Evolutionary conservation across 30 jellyfish, hydroid and myxozoan species (phyloP).

Genomic region (Pseudorhiza aurosa): DNA sequence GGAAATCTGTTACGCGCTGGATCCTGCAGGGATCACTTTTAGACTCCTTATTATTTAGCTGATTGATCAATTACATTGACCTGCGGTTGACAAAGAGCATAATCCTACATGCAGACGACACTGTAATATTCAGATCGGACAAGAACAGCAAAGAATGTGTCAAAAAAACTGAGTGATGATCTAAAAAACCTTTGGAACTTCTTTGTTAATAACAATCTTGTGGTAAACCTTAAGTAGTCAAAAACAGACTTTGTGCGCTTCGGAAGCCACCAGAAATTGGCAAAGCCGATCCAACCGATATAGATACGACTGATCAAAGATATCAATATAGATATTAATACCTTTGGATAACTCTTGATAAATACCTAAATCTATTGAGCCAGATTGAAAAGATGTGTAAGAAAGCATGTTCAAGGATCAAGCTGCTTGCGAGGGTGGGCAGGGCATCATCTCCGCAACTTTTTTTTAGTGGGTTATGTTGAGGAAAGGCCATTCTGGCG

Average conservation of each 20-base stretch:
- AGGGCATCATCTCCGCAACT: neutral
- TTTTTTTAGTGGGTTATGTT: too few relatives aligned
- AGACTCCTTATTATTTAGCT: conserved; percentile 5
- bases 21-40: conserved; percentile 2
- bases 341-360: conserved; percentile 26
- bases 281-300: conserved; percentile 23
- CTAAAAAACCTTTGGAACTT: neutral
- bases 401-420: conserved; percentile 16
- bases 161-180: conserved; percentile 18
- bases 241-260: conserved; percentile 19
- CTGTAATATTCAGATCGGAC: conserved; percentile 19
- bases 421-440: conserved; percentile 18
- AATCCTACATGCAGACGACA: conserved; percentile 18
- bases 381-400: conserved; percentile 10
- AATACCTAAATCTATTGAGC: conserved; percentile 31
- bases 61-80: neutral
- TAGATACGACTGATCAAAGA: neutral
- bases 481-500: too few relatives aligned
- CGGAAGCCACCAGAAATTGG: conserved; percentile 36
- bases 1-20: neutral
- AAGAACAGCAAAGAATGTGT: neutral
- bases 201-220: conserved; percentile 13
- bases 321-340: conserved; percentile 11
- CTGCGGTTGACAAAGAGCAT: neutral
- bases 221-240: conserved; percentile 20